phyloP scores from a whole-genome alignment of 2,113 vertebrate species.

The Zosterops pallidus region DNA sequence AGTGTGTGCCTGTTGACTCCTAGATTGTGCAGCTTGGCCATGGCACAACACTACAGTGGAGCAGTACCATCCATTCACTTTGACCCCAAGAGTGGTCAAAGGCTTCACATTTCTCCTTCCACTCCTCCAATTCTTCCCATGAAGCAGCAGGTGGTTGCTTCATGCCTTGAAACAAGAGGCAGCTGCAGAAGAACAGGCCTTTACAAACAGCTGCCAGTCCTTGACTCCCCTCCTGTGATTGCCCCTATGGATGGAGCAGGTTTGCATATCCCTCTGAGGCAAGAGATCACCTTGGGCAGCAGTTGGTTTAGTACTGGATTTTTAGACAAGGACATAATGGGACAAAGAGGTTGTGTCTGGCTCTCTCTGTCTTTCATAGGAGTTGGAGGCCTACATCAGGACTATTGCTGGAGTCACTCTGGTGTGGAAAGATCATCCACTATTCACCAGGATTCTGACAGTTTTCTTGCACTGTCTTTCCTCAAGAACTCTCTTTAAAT shows the following conservation, averaged over 20 bases:
- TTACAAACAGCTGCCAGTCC: background rate
- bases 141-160: background rate
- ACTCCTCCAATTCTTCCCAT: background rate
- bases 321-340: background rate
- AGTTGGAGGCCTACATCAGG: background rate
- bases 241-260: background rate
- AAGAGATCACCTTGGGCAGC: background rate
- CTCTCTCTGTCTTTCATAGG: background rate
- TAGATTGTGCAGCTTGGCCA: background rate
- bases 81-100: background rate
- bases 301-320: background rate
- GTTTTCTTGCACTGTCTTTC: background rate
- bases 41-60: background rate
- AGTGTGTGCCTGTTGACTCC: background rate
- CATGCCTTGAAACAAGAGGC: background rate
- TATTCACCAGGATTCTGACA: background rate
- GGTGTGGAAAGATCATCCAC: background rate
- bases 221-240: background rate
- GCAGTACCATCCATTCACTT: background rate
- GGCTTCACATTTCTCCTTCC: background rate
- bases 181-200: background rate
- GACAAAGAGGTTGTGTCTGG: background rate
- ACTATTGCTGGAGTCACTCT: background rate
- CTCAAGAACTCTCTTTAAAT: background rate
- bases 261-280: background rate